Base-by-base conservation (phyloP, 2,888 invertebrate genomes). In the Lasioglossum calceatum region DNA sequence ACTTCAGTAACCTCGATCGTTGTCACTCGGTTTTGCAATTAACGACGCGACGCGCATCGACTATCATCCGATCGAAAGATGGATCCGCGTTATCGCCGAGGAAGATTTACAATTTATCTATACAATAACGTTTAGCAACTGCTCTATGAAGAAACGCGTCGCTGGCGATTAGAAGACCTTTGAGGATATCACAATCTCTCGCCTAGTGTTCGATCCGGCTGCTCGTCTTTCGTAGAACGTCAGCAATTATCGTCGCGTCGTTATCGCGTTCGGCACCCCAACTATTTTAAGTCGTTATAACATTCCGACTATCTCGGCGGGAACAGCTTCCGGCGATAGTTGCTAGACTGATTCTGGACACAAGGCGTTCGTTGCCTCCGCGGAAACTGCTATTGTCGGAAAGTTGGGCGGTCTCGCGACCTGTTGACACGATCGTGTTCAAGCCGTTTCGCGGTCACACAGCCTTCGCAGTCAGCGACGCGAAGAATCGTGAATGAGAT, bases 361-460 rank as follows among this genome's bases (percentile, higher is more conserved):
- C 44, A 10, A 23, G 19, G 19, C 67, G 72, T 81, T 47, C 61
- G 71, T 80, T 74, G 47, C 70, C 75, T 71, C 23, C 32, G 16
- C 12, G 23, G 8, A 44, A 61, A n/a, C 58, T 7, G 16, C 47
- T 78, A 71, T 85, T 82, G 84, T 76, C 75, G 44, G 78, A 47
- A 79, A 75, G 75, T 83, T 85, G 78, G 58, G 47, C 50, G 61
- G 39, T 54, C 61, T 61, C 83, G 75, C 85, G 84, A 76, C 72
- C 61, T 71, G 50, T 71, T 71, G 71, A 23, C 75, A 79, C 82
- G 78, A 74, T 83, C 72, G 32, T 61, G 27, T 72, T 76, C 75
- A 32, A 71, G n/a, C 16, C n/a, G 61, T 85, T 79, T 76, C 84
- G 84, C 84, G 82, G 77, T 78, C 84, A 76, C 44, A 42, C 54